These are phyloP conservation scores for Turritopsis dohrnii DNA, from an alignment of 30 jellyfish, hydroid and myxozoan species.

Conservation along the genomic window DNA sequence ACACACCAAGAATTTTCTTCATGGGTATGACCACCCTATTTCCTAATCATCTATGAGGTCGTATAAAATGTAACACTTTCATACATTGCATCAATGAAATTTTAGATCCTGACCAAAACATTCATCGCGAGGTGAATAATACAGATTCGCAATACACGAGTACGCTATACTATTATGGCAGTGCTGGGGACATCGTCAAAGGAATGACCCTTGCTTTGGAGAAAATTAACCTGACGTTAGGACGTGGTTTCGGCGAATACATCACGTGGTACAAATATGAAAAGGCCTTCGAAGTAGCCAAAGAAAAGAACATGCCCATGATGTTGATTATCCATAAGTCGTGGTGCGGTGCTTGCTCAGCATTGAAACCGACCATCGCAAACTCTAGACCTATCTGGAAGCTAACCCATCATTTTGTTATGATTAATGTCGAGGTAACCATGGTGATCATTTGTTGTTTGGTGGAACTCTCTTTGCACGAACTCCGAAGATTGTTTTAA, in stretches of 20 bases:
- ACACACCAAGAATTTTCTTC: constrained; percentile 84
- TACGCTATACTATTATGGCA: constrained; percentile 68
- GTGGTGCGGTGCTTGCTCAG: constrained; percentile 98
- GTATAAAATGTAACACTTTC: background rate
- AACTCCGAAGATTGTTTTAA: background rate
- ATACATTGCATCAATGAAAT: background rate
- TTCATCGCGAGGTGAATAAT: constrained; percentile 72
- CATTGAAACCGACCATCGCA: constrained; percentile 75
- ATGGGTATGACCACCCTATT: constrained; percentile 43
- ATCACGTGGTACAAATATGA: constrained; percentile 77
- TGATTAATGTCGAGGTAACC: constrained; percentile 88
- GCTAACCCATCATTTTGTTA: constrained; percentile 62
- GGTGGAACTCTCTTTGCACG: background rate
- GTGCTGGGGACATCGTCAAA: constrained; percentile 51
- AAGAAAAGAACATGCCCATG: constrained; percentile 75
- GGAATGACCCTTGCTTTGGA: constrained; percentile 73
- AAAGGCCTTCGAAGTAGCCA: constrained; percentile 78
- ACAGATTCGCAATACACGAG: constrained; percentile 50
- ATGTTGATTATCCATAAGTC: constrained; percentile 81
- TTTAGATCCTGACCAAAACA: constrained; percentile 66
- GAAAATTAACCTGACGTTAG: constrained; percentile 57
- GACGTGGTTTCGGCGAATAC: constrained; percentile 89
- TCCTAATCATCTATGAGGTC: background rate
- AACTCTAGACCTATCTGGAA: constrained; percentile 60
- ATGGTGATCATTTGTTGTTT: background rate